These are phyloP conservation scores for Chirona hameri DNA, from an alignment of 2,888 invertebrate species.

Conservation along the genomic window DNA sequence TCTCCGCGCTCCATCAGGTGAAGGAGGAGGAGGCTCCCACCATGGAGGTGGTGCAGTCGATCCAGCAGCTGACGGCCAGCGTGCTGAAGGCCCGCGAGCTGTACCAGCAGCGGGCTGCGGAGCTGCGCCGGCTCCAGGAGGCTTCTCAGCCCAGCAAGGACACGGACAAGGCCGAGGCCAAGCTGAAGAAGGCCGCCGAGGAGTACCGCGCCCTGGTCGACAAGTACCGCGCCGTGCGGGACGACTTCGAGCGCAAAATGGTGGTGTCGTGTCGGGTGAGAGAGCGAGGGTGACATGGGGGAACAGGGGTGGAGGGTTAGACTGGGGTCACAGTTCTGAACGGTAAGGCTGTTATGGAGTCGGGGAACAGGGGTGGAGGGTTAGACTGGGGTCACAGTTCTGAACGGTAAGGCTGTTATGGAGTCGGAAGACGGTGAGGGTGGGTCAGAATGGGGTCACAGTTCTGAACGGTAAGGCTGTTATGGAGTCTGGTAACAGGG, in stretches of 20 bases:
- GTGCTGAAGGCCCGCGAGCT: conserved; percentile 89
- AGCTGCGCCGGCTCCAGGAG: conserved; percentile 83
- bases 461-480: too few relatives aligned
- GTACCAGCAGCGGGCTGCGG: conserved; percentile 66
- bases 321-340: too few relatives aligned
- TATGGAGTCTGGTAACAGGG: too few relatives aligned
- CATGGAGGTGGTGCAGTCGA: conserved; percentile 76
- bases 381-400: too few relatives aligned
- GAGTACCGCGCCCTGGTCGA: conserved; percentile 88
- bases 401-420: too few relatives aligned
- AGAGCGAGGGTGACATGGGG: too few relatives aligned
- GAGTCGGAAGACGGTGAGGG: too few relatives aligned
- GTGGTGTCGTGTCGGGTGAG: conserved; percentile 76
- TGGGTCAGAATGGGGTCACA: too few relatives aligned
- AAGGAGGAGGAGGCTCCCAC: conserved; percentile 94
- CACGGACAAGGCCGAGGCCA: conserved; percentile 86
- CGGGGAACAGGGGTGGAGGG: too few relatives aligned
- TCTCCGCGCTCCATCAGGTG: conserved; percentile 57
- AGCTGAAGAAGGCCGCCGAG: conserved; percentile 89
- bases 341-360: too few relatives aligned
- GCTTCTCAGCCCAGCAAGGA: conserved; percentile 88
- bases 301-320: too few relatives aligned
- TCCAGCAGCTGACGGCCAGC: conserved; percentile 82
- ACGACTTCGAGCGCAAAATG: conserved; percentile 96
- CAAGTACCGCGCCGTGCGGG: conserved; percentile 84